phyloP scores from a whole-genome alignment of 2,113 vertebrate genomes.

The Protomyctophum bolini region DNA sequence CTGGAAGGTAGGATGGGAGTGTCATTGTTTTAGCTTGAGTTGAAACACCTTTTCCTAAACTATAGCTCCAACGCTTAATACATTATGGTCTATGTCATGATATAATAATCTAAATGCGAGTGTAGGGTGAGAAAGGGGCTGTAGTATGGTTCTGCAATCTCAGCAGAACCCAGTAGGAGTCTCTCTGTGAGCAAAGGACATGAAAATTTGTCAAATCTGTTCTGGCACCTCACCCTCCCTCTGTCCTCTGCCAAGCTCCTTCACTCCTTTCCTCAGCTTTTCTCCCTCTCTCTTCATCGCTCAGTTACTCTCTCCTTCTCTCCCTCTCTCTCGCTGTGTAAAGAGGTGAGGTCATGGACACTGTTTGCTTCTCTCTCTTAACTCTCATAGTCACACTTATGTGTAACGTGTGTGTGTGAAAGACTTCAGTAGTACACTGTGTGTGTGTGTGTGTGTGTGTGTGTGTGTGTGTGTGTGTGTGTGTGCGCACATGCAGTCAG shows the following conservation, averaged over 20 bases:
- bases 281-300: not conserved
- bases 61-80: too few relatives aligned
- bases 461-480: not conserved
- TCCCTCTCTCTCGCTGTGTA: not conserved
- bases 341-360: not conserved
- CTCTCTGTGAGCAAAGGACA: too few relatives aligned
- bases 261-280: not conserved
- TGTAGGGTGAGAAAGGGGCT: too few relatives aligned
- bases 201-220: not conserved
- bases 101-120: too few relatives aligned
- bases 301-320: not conserved
- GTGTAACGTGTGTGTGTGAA: not conserved
- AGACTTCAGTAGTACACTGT: not conserved
- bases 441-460: not conserved
- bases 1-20: too few relatives aligned
- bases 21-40: too few relatives aligned
- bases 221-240: conserved; percentile 4
- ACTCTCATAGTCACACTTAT: not conserved
- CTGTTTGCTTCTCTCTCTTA: conserved; percentile 16
- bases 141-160: too few relatives aligned
- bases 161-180: too few relatives aligned
- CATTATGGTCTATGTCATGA: too few relatives aligned
- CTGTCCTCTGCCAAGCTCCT: not conserved
- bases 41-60: too few relatives aligned
- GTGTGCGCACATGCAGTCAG: conserved; percentile 9